phyloP scores from a whole-genome alignment of 2,888 invertebrate genomes.

The Eutolmus rufibarbis region DNA sequence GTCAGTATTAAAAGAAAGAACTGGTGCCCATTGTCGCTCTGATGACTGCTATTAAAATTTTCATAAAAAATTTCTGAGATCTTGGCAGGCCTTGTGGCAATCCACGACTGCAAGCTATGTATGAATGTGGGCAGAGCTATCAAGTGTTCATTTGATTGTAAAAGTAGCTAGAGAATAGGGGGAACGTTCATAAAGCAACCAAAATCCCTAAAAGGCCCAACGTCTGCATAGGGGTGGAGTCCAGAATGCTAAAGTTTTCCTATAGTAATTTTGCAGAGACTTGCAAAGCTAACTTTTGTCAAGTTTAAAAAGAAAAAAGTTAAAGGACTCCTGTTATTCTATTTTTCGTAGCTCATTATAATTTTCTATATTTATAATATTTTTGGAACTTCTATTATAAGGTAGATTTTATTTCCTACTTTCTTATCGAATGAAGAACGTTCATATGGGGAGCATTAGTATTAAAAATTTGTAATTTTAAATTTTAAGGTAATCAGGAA shows the following conservation, averaged over 20 bases:
- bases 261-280: neutral
- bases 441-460: too few relatives aligned
- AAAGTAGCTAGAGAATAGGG: neutral
- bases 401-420: neutral
- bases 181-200: neutral
- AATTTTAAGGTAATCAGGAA: too few relatives aligned
- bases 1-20: neutral
- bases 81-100: neutral
- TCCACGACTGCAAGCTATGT: neutral
- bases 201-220: neutral
- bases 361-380: neutral
- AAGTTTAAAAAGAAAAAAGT: neutral
- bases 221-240: neutral
- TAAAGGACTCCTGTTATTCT: neutral
- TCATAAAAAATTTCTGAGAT: neutral
- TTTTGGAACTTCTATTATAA: neutral
- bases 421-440: too few relatives aligned
- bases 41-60: neutral
- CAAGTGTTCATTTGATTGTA: neutral
- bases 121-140: neutral
- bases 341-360: neutral
- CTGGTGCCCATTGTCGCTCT: neutral
- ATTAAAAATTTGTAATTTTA: too few relatives aligned
- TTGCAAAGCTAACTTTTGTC: neutral
- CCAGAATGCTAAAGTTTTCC: neutral